Conservation (phyloP, 2,113 vertebrate species). For the Callochromis pleurospilus region DNA sequence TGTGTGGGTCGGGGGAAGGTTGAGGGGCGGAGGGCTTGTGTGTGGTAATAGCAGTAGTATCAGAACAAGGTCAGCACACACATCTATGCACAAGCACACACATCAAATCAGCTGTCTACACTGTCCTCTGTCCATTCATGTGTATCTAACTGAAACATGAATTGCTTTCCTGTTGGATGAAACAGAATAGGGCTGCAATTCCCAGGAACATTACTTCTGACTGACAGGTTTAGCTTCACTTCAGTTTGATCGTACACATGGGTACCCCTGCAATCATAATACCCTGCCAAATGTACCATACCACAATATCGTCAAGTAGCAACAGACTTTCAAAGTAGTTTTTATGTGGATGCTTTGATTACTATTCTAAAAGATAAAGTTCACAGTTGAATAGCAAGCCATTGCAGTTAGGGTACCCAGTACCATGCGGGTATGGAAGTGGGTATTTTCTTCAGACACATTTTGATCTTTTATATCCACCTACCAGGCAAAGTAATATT, state of each 20-base stretch:
- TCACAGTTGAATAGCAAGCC: neutral
- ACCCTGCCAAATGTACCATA: neutral
- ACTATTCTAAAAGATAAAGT: neutral
- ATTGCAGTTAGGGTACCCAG: neutral
- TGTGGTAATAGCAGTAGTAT: constrained; percentile 5
- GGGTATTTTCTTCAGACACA: neutral
- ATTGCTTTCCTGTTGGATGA: constrained; percentile 39
- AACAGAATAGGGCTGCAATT: constrained; percentile 27
- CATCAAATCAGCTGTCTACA: constrained; percentile 22
- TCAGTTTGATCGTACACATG: constrained; percentile 35
- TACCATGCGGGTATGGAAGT: neutral
- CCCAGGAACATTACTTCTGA: constrained; percentile 37
- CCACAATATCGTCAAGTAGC: neutral
- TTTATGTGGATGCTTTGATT: neutral
- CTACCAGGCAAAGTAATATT: neutral
- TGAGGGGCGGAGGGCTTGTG: neutral
- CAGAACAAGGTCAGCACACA: constrained; percentile 17
- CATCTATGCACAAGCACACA: neutral
- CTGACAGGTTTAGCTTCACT: constrained; percentile 40
- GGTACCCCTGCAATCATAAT: constrained; percentile 21
- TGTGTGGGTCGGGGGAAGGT: neutral
- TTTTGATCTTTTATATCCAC: neutral
- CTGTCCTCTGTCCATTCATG: constrained; percentile 42
- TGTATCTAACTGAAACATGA: constrained; percentile 57
- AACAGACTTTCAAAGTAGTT: neutral